Conservation (phyloP, 2,888 invertebrate genomes). For the Leptinotarsa tumamoca region DNA sequence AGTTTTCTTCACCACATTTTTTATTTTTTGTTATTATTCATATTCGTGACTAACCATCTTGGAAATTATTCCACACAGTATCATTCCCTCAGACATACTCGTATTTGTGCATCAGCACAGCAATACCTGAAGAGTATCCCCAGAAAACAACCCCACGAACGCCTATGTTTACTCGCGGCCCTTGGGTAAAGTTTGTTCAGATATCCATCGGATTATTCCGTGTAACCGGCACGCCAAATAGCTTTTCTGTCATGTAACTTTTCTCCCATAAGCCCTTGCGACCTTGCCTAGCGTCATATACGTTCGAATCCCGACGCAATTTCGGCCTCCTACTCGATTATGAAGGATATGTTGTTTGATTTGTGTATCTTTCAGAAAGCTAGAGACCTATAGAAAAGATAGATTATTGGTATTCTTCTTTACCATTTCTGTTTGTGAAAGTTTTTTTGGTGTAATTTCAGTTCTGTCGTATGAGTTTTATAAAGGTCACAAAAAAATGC, state of each 20-base stretch:
- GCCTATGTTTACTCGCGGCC: background rate
- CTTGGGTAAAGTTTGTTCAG: constrained; percentile 18
- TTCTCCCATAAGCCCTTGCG: constrained; percentile 26
- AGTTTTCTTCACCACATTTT: too few relatives aligned
- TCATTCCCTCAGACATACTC: too few relatives aligned
- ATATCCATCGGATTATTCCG: constrained; percentile 34
- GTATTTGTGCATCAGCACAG: too few relatives aligned
- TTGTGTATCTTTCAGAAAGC: constrained; percentile 6
- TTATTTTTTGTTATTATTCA: too few relatives aligned
- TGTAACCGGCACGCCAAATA: constrained; percentile 36
- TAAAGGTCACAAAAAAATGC: too few relatives aligned
- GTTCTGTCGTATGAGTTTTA: too few relatives aligned
- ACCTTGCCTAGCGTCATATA: constrained; percentile 14
- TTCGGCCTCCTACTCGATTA: background rate
- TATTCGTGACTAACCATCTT: too few relatives aligned
- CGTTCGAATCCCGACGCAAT: constrained; percentile 12
- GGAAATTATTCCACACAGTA: too few relatives aligned
- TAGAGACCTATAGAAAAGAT: background rate
- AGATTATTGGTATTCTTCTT: background rate
- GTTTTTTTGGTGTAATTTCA: background rate
- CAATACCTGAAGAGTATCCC: background rate
- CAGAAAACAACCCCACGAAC: background rate
- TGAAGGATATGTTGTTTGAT: background rate
- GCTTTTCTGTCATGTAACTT: constrained; percentile 37
- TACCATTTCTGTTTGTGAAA: background rate